Evolutionary conservation across 2,113 vertebrate genomes (phyloP), one percentile per base, ranked within the genome.

Genomic region (Atlantisia rogersi): DNA sequence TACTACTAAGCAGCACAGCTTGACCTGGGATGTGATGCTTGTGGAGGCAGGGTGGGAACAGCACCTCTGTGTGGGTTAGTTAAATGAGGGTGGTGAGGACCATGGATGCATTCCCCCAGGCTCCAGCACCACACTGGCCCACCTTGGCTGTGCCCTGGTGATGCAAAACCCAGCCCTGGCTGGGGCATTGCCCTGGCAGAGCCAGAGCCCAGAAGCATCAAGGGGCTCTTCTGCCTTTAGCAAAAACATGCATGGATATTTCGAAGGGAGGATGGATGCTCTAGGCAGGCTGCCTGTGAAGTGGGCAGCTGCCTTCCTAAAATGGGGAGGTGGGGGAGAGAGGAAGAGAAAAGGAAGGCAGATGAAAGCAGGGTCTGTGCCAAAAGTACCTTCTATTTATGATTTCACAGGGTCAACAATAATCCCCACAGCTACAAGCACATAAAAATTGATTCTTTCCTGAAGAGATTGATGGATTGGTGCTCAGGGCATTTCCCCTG

Each of bases 401-500:
- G 95, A 65, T 84, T 67, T 1, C 87, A 89, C 91, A 73, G 95
- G 91, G 95, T 86, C 95, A 92, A 94, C 90, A 90, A 74, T 81
- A 95, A 95, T 92, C 87, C 92, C 86, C 71, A 50, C 84, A 90
- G 95, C 94, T 84, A 86, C 62, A 22, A 96, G 92, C 89, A 48
- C 85, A 84, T 92, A 96, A 96, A 95, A 96, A 97, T 97, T 48
- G 96, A 97, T 97, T 96, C 67, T 91, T 94, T 85, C 86, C 78
- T 94, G 88, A 82, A 77, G 81, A 95, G 83, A 90, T 81, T 91
- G 95, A 96, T 96, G 94, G 63, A 69, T 96, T 86, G 1, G 0
- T 60, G 91, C 95, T 35, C 94, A 82, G 94, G 78, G 80, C 83
- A 63, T 22, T 60, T 65, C 39, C 79, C 85, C 50, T 92, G 78